Evolutionary conservation across 92 coral and sea anemone species (phyloP), one percentile per base, ranked within the genome.

Genomic region (Heteractis magnifica): DNA sequence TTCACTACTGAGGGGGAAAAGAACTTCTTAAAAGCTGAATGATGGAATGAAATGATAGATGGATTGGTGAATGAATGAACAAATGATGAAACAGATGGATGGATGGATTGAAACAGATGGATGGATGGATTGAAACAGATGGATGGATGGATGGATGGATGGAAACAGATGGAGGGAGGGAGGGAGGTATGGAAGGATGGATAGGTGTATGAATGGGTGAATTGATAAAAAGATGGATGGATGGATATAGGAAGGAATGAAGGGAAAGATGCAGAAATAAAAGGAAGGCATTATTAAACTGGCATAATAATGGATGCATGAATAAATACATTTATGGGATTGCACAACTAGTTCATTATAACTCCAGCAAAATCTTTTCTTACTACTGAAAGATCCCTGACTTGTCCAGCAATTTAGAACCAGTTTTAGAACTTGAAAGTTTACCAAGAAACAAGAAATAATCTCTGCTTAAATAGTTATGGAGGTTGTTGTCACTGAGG

Each of bases 381-480:
- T 90, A 97, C 99, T 97, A 93, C 71, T 97, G 99, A 64, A 92
- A 97, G 77, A 97, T 90, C 56, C 98, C 98, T 51, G 91, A 88
- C 64, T 84, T 92, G 76, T 90, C 99, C 11, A 97, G 87, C 72
- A 97, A 89, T 79, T 93, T 94, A 16, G 92, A 87, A 51, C 99
- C 98, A 52, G 56, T 75, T 76, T 86, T 90, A 11, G 97, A 90
- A 65, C 90, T 90, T 16, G 99, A 95, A 79, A 97, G 81, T 83
- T 91, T 90, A 18, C 99, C 99, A 75, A 97, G 87, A 48, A 97
- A 94, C 72, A 97, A 76, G 81, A 97, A 93, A 74, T 97, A 97
- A 79, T 97, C 92, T 74, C 99, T 90, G 76, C 99, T 90, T 71
- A 92, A 92, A 53, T 91, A 92, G 82, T 90, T 92, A 62, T 89